Conservation (phyloP, 2,888 invertebrate genomes). For the Brachyopa scutellaris region DNA sequence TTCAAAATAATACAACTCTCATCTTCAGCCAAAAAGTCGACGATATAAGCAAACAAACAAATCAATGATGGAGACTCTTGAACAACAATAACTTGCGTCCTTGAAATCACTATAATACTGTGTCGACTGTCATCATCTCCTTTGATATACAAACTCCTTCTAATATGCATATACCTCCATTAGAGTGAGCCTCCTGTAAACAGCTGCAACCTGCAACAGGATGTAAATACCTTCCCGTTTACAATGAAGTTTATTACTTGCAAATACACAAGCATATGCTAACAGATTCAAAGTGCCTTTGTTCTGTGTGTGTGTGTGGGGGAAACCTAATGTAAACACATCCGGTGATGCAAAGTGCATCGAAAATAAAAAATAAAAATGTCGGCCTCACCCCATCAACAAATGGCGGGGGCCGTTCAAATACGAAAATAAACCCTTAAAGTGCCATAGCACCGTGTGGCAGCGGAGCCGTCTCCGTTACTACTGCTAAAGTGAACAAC, state of each 20-base stretch:
- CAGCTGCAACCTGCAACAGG: slow-evolving; percentile 56
- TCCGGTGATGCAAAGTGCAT: slow-evolving; percentile 3
- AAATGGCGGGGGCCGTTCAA: slow-evolving; percentile 1
- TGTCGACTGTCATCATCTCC: neutral
- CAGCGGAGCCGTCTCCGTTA: neutral
- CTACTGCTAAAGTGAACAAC: neutral
- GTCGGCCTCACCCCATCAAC: neutral
- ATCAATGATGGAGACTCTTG: neutral
- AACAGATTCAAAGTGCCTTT: slow-evolving; percentile 55
- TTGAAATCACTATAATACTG: slow-evolving; percentile 10
- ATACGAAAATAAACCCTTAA: slow-evolving; percentile 28
- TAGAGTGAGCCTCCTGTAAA: neutral
- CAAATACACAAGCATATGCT: slow-evolving; percentile 38
- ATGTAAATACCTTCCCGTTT: slow-evolving; percentile 38
- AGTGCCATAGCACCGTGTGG: slow-evolving; percentile 21
- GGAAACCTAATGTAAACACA: slow-evolving; percentile 32
- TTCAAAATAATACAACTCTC: too few relatives aligned
- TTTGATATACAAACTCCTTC: neutral
- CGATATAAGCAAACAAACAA: neutral
- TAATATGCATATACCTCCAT: slow-evolving; percentile 38
- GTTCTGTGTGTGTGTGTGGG: slow-evolving; percentile 9
- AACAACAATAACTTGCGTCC: slow-evolving; percentile 1
- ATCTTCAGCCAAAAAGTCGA: too few relatives aligned
- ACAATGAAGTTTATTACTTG: slow-evolving; percentile 45
- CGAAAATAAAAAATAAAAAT: neutral